A percentile compares a stretch with the other conserved stretches of the same genome.
phyloP scores from a whole-genome alignment of 1,140 invertebrate genomes.

The Xylocopa sonorina region DNA sequence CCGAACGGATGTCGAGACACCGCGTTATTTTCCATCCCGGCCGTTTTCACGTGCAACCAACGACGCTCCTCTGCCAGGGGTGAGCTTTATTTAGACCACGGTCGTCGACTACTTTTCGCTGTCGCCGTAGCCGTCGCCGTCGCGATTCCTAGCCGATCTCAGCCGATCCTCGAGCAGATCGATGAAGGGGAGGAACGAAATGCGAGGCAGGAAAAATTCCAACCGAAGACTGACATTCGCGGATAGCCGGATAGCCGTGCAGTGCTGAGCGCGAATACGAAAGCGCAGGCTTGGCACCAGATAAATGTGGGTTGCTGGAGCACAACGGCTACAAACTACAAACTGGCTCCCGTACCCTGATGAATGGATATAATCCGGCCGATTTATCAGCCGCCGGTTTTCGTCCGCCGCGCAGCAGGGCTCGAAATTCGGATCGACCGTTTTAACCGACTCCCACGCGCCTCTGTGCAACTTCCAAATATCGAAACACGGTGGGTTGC shows the following conservation, averaged over 20 bases:
- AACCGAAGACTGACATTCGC: constrained; percentile 21
- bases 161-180: too few species aligned
- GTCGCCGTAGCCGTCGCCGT: too few species aligned
- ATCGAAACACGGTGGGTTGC: too few species aligned
- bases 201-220: constrained; percentile 28
- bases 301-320: constrained; percentile 58
- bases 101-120: too few species aligned
- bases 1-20: not conserved
- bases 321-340: constrained; percentile 19
- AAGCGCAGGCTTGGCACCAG: constrained; percentile 71
- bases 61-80: not conserved
- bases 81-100: not conserved
- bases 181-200: constrained; percentile 7
- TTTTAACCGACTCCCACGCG: not conserved
- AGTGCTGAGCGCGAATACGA: constrained; percentile 35
- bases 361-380: constrained; percentile 42
- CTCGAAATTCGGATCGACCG: not conserved
- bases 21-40: constrained; percentile 9
- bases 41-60: not conserved
- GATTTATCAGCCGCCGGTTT: constrained; percentile 16
- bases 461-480: not conserved
- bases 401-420: not conserved
- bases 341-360: constrained; percentile 2
- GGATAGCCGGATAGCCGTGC: not conserved
- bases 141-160: too few species aligned